phyloP scores from a whole-genome alignment of 30 jellyfish, hydroid and myxozoan genomes.

The Chrysaora quinquecirrha region DNA sequence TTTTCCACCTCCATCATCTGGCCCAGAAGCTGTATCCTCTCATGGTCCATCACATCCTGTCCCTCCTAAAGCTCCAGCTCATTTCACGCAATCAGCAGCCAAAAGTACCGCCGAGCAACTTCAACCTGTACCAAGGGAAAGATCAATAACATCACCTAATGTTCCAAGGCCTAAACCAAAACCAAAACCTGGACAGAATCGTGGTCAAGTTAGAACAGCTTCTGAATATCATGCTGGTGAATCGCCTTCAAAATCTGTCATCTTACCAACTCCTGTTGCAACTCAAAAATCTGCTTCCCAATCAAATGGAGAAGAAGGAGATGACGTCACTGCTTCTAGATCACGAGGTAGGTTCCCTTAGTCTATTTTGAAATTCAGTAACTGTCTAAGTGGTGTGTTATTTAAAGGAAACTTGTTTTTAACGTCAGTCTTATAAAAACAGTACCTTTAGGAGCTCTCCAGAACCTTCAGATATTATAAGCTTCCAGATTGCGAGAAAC shows the following conservation, averaged over 20 bases:
- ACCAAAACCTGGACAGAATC: conserved; percentile 66
- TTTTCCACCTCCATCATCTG: conserved; percentile 73
- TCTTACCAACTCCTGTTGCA: conserved; percentile 27
- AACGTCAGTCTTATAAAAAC: too few species aligned
- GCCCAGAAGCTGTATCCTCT: conserved; percentile 32
- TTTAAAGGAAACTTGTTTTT: too few species aligned
- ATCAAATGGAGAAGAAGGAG: conserved; percentile 43
- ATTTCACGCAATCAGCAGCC: conserved; percentile 15
- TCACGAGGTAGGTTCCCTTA: conserved; percentile 65
- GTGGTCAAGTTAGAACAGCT: conserved; percentile 84
- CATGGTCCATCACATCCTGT: conserved; percentile 14
- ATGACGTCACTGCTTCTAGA: conserved; percentile 70
- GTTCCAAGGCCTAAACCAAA: conserved; percentile 84
- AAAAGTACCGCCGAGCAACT: conserved; percentile 15
- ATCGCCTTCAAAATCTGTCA: conserved; percentile 52
- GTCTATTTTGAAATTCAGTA: neutral
- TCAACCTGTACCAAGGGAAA: conserved; percentile 44
- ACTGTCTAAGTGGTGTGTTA: too few species aligned
- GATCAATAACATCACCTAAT: conserved; percentile 56
- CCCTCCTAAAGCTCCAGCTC: conserved; percentile 44
- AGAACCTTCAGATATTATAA: too few species aligned
- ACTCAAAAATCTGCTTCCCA: conserved; percentile 17
- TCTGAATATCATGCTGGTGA: conserved; percentile 73
- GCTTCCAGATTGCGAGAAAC: too few species aligned
- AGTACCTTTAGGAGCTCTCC: too few species aligned